A percentile compares a stretch with the other conserved stretches of the same genome.
These are phyloP conservation scores for Euplagia quadripunctaria DNA, from an alignment of 2,888 invertebrate genomes.

Conservation along the genomic window DNA sequence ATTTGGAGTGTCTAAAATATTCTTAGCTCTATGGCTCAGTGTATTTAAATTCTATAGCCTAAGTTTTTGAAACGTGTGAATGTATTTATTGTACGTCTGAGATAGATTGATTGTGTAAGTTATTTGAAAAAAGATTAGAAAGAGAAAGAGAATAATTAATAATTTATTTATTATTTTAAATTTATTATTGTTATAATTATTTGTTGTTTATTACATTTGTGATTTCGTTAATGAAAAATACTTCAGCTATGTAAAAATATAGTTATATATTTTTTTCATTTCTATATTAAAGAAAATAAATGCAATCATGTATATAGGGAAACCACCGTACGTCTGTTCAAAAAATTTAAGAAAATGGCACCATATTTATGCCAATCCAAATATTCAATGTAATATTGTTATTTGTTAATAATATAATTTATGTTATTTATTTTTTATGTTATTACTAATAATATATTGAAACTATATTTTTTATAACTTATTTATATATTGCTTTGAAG, in stretches of 20 bases:
- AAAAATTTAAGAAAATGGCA: constrained; percentile 1
- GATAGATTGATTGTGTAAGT: constrained; percentile 8
- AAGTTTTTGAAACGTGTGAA: constrained; percentile 53
- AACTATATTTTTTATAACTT: constrained; percentile 8
- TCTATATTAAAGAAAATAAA: neutral
- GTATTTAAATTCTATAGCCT: constrained; percentile 7
- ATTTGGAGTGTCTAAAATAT: constrained; percentile 3
- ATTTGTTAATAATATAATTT: neutral
- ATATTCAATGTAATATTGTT: neutral
- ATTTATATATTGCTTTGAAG: constrained; percentile 11
- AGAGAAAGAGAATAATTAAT: neutral
- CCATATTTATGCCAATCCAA: constrained; percentile 2
- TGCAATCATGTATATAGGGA: constrained; percentile 23
- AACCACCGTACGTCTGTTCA: constrained; percentile 41
- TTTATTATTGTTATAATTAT: constrained; percentile 15
- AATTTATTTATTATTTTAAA: neutral
- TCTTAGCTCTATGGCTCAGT: neutral
- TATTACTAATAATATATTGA: neutral
- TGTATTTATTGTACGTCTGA: constrained; percentile 67
- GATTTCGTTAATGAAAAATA: neutral
- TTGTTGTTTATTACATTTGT: neutral
- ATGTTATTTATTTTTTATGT: neutral
- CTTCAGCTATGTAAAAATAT: constrained; percentile 5
- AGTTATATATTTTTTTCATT: neutral
- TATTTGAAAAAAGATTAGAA: constrained; percentile 3